Evolutionary conservation across 2,888 invertebrate genomes (phyloP).

Genomic region (Agrochola macilenta): DNA sequence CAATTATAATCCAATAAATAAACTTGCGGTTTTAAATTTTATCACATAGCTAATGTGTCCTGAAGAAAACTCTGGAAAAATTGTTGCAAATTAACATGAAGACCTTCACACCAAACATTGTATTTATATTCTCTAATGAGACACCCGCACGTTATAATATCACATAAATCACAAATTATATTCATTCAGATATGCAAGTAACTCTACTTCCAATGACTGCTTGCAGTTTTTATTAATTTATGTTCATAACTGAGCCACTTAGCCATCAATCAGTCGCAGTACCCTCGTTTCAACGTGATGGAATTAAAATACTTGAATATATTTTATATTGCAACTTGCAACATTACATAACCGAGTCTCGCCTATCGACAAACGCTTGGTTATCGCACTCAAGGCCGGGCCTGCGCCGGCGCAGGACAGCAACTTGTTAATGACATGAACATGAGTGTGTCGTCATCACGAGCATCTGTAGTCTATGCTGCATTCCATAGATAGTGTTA

Average conservation of each 20-base stretch:
- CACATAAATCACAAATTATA: constrained; percentile 42
- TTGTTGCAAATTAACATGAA: constrained; percentile 13
- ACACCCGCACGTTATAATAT: constrained; percentile 24
- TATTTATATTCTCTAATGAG: constrained; percentile 42
- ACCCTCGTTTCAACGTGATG: constrained; percentile 32
- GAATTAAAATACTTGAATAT: constrained; percentile 66
- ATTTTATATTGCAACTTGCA: constrained; percentile 69
- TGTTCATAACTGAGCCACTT: constrained; percentile 24
- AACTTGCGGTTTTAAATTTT: not conserved
- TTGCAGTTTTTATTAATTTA: constrained; percentile 52
- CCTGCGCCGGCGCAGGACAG: constrained; percentile 68
- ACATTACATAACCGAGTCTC: constrained; percentile 76
- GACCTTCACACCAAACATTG: not conserved
- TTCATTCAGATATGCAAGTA: constrained; percentile 41
- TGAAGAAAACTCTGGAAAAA: not conserved
- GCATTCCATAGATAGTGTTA: constrained; percentile 84
- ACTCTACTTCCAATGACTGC: constrained; percentile 41
- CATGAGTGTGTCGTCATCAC: constrained; percentile 75
- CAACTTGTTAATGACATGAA: constrained; percentile 79
- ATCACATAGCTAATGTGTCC: not conserved
- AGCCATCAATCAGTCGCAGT: constrained; percentile 9
- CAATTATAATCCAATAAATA: not conserved
- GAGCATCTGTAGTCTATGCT: constrained; percentile 65
- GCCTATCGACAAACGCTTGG: constrained; percentile 75
- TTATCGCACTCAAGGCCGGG: constrained; percentile 85